Base-by-base conservation (phyloP, 1,140 invertebrate genomes). In the Rhizoglyphus robini region DNA sequence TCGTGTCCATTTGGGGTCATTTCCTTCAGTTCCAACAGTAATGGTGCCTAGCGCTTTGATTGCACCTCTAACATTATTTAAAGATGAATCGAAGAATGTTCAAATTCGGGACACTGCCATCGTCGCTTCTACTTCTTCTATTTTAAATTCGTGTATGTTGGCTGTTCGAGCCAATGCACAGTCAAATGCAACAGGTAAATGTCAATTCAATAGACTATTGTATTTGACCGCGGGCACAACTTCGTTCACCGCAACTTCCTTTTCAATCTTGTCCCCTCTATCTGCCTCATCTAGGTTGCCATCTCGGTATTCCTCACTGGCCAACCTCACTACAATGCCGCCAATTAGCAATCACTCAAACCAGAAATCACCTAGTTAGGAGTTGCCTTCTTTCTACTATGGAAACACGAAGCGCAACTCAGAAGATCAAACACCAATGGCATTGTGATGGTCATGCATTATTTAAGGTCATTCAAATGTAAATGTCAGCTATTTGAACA, bases 251-350 rank as follows among this genome's bases (percentile, higher is more conserved):
- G 15, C 58, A n/a, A 38, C 58, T 11, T 32, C 58, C 2, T 32
- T 32, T 23, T 60, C 58, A 46, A 32, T 32, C 23, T 60, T 32
- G n/a, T 60, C 29, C 11, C 36, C 58, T 8, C 25, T 59, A 4
- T 59, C 57, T 2, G 27, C 58, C 13, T 60, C 58, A 38, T 60
- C 58, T n/a, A 29, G 30, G 27, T 34, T 27, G 11, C 58, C 58
- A 38, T 60, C 58, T 60, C 58, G 58, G 13, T 60, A 34, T 27
- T 60, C 58, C 15, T 60, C 58, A 60, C 15, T 60, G 15, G 58
- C 29, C 29, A 60, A 60, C 36, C 15, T 60, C 27, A 29, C 30
- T 4, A 29, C 47, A 49, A 20, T 20, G 8, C 18, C 23, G 8
- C 41, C 23, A 20, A 20, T 46, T 20, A 46, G 2, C 41, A 46